Evolutionary conservation across 2,797 vertebrate genomes (phyloP).

Genomic region (Dryobates pubescens): DNA sequence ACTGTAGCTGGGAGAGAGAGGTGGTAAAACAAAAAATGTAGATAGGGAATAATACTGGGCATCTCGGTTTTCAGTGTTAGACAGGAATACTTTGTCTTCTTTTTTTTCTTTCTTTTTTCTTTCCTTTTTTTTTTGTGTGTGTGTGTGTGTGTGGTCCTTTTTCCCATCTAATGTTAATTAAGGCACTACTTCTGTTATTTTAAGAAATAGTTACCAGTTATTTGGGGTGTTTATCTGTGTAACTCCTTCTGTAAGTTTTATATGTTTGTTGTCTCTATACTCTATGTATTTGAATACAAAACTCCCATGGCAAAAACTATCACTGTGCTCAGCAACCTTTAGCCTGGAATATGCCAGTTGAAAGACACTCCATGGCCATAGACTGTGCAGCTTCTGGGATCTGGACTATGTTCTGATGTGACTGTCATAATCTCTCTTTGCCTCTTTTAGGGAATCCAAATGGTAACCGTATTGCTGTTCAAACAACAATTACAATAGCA

Average conservation of each 20-base stretch:
- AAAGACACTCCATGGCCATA: neutral
- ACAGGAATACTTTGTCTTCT: neutral
- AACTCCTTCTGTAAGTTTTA: neutral
- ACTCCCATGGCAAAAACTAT: neutral
- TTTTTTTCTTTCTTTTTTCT: neutral
- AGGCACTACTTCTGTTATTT: neutral
- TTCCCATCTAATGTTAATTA: neutral
- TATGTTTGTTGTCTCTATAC: neutral
- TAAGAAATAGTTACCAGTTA: neutral
- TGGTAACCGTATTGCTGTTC: neutral
- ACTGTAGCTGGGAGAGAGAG: neutral
- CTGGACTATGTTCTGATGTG: neutral
- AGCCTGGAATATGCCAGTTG: neutral
- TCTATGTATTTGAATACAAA: neutral
- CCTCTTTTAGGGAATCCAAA: neutral
- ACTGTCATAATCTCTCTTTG: neutral
- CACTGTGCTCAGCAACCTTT: neutral
- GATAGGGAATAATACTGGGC: neutral
- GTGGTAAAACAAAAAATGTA: neutral
- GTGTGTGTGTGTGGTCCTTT: neutral
- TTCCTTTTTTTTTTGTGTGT: neutral
- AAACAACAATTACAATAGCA: neutral
- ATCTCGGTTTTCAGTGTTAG: neutral
- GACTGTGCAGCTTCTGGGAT: neutral
- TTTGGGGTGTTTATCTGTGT: neutral